Evolutionary conservation across 2,888 invertebrate genomes (phyloP).

Genomic region (Polylopha cassiicola): DNA sequence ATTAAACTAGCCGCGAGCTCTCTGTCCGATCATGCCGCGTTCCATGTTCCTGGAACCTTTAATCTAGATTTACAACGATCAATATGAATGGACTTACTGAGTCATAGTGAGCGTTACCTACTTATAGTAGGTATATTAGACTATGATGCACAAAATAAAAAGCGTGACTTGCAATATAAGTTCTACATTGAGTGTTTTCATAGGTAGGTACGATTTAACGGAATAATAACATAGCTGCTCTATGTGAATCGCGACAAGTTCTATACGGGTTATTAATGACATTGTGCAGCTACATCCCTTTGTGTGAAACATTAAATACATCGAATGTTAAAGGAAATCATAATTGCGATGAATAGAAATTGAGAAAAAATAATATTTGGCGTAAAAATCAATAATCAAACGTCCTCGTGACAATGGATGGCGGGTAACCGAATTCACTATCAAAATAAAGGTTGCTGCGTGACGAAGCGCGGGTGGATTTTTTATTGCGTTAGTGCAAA

Average conservation of each 20-base stretch:
- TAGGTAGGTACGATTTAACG: constrained; percentile 13
- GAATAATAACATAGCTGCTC: constrained; percentile 14
- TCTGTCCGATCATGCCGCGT: constrained; percentile 27
- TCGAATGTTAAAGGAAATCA: constrained; percentile 60
- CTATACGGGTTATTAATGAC: constrained; percentile 71
- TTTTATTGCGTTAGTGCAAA: constrained; percentile 56
- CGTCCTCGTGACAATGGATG: constrained; percentile 57
- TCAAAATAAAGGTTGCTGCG: constrained; percentile 68
- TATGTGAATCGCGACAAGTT: constrained; percentile 63
- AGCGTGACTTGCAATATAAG: constrained; percentile 33
- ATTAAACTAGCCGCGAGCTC: constrained; percentile 18
- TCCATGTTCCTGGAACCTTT: constrained; percentile 7
- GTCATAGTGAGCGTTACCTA: too few relatives aligned
- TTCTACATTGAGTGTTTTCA: too few relatives aligned
- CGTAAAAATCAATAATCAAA: constrained; percentile 77
- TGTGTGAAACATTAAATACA: constrained; percentile 59
- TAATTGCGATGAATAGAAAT: constrained; percentile 67
- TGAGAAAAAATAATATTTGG: constrained; percentile 68
- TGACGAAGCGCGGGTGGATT: constrained; percentile 70
- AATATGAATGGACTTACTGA: too few relatives aligned
- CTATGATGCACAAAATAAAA: constrained; percentile 15
- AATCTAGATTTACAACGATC: constrained; percentile 4
- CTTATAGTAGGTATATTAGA: not conserved
- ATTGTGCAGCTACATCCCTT: constrained; percentile 55
- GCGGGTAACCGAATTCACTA: constrained; percentile 70